Evolutionary conservation across 2,797 vertebrate genomes (phyloP).

Genomic region (Poecilia picta): DNA sequence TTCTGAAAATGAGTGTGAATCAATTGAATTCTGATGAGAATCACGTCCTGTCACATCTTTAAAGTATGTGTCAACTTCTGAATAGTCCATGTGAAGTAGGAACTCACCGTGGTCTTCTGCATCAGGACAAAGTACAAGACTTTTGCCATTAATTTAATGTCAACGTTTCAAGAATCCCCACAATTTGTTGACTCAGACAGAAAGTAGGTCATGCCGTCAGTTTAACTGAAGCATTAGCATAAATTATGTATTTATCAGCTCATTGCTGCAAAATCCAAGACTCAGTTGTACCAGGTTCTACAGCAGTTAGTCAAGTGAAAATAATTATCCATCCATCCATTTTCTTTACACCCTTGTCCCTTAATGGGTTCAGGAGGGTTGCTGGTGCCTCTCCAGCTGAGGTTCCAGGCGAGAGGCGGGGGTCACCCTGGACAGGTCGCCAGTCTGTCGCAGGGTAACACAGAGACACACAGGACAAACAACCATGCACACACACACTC

Average conservation of each 20-base stretch:
- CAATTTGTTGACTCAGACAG: neutral
- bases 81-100: neutral
- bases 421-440: too few species aligned
- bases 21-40: neutral
- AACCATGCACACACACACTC: too few species aligned
- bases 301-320: neutral
- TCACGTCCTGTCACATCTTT: neutral
- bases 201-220: neutral
- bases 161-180: neutral
- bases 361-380: too few species aligned
- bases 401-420: too few species aligned
- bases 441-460: too few species aligned
- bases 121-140: neutral
- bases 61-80: neutral
- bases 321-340: too few species aligned
- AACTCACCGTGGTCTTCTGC: neutral
- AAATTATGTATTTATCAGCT: too few species aligned
- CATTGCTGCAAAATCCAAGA: neutral
- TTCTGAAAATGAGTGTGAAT: neutral
- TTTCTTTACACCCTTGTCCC: too few species aligned
- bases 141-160: neutral
- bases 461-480: too few species aligned
- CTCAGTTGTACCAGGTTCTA: neutral
- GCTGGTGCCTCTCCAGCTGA: too few species aligned
- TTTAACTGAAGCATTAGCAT: neutral